Conservation (phyloP, 2,113 vertebrate species). For the Hyperopisus bebe region DNA sequence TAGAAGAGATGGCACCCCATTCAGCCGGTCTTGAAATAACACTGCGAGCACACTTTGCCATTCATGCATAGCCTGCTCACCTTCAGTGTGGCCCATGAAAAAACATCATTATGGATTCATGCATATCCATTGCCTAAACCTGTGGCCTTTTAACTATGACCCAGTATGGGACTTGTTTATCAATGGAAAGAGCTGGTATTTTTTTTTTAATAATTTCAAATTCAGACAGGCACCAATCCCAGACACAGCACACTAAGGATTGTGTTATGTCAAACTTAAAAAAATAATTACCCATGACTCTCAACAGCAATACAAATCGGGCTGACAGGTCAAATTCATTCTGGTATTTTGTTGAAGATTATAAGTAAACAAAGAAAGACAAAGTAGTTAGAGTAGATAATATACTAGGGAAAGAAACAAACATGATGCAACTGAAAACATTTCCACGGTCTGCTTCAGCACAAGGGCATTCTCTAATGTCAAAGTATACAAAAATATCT, state of each 20-base stretch:
- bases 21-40: background rate
- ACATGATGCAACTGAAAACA: background rate
- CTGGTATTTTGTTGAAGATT: background rate
- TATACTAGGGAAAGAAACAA: background rate
- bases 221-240: background rate
- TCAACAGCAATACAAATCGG: background rate
- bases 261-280: background rate
- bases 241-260: background rate
- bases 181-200: background rate
- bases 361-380: background rate
- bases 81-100: background rate
- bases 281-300: background rate
- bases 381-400: background rate
- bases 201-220: constrained; percentile 4
- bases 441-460: background rate
- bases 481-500: constrained; percentile 9
- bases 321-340: background rate
- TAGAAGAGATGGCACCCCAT: background rate
- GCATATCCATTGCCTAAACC: background rate
- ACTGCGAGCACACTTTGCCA: background rate
- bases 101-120: background rate
- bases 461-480: background rate
- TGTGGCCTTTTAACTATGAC: background rate
- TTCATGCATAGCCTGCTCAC: background rate
- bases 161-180: background rate